Evolutionary conservation across 2,113 vertebrate species (phyloP), one percentile per base, ranked within the genome.

Genomic region (Mellivora capensis): DNA sequence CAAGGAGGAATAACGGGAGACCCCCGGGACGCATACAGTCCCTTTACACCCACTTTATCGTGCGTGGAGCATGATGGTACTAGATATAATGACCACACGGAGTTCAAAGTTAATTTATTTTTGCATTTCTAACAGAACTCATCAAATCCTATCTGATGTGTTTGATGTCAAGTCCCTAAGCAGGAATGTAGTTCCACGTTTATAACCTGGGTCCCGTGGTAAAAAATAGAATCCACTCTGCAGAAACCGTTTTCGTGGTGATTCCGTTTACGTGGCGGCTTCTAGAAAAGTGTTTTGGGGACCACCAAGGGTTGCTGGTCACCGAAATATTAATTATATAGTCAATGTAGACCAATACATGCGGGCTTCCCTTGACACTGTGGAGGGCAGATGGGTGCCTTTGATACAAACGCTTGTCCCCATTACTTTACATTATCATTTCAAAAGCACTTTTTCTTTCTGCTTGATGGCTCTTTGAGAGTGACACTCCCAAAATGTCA

Each of bases 391-490:
- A 49, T 44, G 34, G n/a, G 52, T 20, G 7, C 59, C 31, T 80
- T 3, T 54, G 77, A 88, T 95, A 42, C 59, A 67, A 57, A 77
- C 25, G 6, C 31, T 90, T 76, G 96, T 72, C 81, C 87, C 64
- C 49, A 52, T 61, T 54, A 59, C 62, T 87, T 92, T 71, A 85
- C 76, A 37, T 92, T 81, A 59, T 54, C 81, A 90, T 84, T 93
- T 83, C 90, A 95, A 84, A 97, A 84, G 42, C 34, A 44, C 23
- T 47, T 96, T 94, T 90, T 62, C 27, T 84, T 89, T 90, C 94
- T 77, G 93, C 72, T 67, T 64, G 54, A 90, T 90, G 39, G 21
- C 42, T 31, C 61, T 94, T 76, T 83, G 61, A 90, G 85, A 27
- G 31, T 37, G 39, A 39, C 82, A 91, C 62, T 95, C 91, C 67